Evolutionary conservation across 2,113 vertebrate species (phyloP), one percentile per base, ranked within the genome.

Genomic region (Gymnarchus niloticus): DNA sequence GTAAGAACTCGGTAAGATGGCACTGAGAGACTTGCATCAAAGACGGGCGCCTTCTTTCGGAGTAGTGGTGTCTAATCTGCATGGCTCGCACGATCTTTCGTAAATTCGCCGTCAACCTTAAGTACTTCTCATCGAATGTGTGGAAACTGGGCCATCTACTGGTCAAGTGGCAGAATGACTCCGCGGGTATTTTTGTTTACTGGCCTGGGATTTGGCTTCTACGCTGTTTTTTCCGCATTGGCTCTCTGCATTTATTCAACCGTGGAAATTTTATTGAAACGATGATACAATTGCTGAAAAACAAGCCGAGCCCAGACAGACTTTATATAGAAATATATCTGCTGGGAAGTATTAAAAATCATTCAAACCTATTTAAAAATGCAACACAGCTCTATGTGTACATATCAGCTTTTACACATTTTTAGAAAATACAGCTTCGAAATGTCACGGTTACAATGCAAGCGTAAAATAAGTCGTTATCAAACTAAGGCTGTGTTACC

Each of bases 401-500:
- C 52, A 56, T n/a, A 73, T 73, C 46, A 49, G 10, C 61, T 51
- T 6, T 76, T 17, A 6, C 52, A 17, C 37, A 51, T 69, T 65
- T 17, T 46, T 23, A 56, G 33, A 19, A 85, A 51, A 56, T n/a
- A n/a, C 65, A 56, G 21, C 52, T 85, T 21, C 33, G 25, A 37
- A 83, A 56, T 56, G 65, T 41, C 46, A 25, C 46, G 17, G 57
- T 51, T n/a, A 25, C 17, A 25, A 33, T 28, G 33, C 46, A 84
- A 48, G 48, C 46, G 14, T 56, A 12, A 85, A 48, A 54, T 8
- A 54, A 76, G 51, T 19, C 48, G 19, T 44, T n/a, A 51, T 51
- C 61, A 41, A 28, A 48, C 52, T 6, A 85, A 88, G 3, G 83
- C 33, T 54, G 76, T 87, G 54, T 85, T 21, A 87, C 85, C 88